A percentile compares a stretch with the other conserved stretches of the same genome.
These are phyloP conservation scores for Tringa solitaria DNA, from an alignment of 2,113 vertebrate genomes.

Conservation along the genomic window DNA sequence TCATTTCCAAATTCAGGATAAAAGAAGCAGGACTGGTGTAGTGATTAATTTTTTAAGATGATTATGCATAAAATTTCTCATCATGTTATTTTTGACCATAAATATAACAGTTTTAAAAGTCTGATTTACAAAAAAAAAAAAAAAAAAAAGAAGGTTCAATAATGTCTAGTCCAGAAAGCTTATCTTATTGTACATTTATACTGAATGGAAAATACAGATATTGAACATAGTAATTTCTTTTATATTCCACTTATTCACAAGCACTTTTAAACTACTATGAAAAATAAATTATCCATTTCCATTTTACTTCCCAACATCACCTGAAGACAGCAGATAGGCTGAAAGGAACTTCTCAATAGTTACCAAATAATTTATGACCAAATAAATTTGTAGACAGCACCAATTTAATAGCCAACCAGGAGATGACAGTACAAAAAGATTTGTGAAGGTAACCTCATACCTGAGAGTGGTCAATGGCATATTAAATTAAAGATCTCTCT, in stretches of 20 bases:
- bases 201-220: background rate
- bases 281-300: background rate
- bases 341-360: slow-evolving; percentile 18
- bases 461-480: background rate
- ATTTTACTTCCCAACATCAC: background rate
- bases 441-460: slow-evolving; percentile 14
- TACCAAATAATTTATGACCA: slow-evolving; percentile 17
- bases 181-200: background rate
- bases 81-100: background rate
- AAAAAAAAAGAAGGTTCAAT: background rate
- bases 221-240: background rate
- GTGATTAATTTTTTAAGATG: background rate
- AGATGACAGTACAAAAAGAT: slow-evolving; percentile 12
- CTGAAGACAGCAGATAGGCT: background rate
- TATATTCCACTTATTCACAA: background rate
- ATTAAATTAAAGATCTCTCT: slow-evolving; percentile 5
- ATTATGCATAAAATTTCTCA: background rate
- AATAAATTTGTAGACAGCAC: slow-evolving; percentile 7
- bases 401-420: slow-evolving; percentile 27
- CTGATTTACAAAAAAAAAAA: background rate
- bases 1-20: background rate
- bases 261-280: background rate
- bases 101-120: background rate
- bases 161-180: background rate
- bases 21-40: background rate